These are phyloP conservation scores for Polylopha cassiicola DNA, from an alignment of 2,888 invertebrate species.

Conservation along the genomic window DNA sequence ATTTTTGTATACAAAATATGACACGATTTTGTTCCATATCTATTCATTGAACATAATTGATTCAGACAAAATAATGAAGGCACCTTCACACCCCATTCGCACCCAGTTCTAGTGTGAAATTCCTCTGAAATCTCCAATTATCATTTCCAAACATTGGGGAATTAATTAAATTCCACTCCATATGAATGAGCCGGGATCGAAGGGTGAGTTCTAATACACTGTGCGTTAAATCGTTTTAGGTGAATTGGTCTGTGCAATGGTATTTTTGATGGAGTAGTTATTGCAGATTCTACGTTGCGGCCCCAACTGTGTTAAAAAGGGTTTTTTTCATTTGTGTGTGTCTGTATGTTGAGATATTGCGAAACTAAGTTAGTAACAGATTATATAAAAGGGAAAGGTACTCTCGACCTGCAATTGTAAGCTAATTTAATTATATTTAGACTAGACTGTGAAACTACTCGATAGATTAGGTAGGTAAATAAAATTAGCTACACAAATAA, in stretches of 20 bases:
- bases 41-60: no score
- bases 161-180: constrained; percentile 60
- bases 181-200: constrained; percentile 40
- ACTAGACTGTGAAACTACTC: no score
- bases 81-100: constrained; percentile 26
- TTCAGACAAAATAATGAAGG: constrained; percentile 21
- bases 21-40: no score
- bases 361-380: no score
- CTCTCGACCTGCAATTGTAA: no score
- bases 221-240: constrained; percentile 32
- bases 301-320: constrained; percentile 5
- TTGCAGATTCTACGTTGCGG: constrained; percentile 20
- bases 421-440: no score
- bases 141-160: constrained; percentile 49
- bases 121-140: constrained; percentile 56
- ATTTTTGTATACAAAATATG: no score
- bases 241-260: constrained; percentile 18
- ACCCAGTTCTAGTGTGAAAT: constrained; percentile 40
- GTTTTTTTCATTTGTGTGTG: no score
- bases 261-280: constrained; percentile 14
- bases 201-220: constrained; percentile 40
- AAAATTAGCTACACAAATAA: no score
- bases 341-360: no score
- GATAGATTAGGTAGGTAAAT: no score
- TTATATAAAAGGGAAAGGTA: no score